Evolutionary conservation across 2,888 invertebrate genomes (phyloP), one percentile per base, ranked within the genome.

Genomic region (Eudemis profundana): DNA sequence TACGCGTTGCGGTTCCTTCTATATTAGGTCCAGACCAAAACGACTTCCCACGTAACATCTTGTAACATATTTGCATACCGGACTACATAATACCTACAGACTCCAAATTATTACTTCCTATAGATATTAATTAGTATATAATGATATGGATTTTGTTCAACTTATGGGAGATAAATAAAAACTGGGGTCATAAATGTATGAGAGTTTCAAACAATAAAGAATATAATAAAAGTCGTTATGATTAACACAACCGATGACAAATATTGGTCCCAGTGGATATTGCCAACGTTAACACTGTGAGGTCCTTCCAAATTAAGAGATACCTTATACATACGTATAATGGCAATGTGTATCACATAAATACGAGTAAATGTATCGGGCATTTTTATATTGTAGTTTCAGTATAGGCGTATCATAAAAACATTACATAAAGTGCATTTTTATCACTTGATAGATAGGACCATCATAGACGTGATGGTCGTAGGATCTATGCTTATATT

Each of bases 1-100:
- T 54, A 54, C 54, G 15, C 15, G 7, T 21, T 7, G 33, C 21
- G 40, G 15, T 7, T 5, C 38, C 27, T 56, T 17, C 56, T 29
- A 44, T 56, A 56, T 56, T 29, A 56, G 42, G 56, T 17, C 4
- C 42, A 3, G 8, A 17, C 56, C 44, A 42, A 14, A 56, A 29
- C 29, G 8, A n/a, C 42, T 44, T 56, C 56, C 56, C 56, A 56
- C 56, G 56, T 44, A 56, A 44, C 42, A 29, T 42, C 42, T 42
- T 14, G 56, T 56, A 29, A 27, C 36, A 1, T 17, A 56, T 56
- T 56, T 56, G 27, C 54, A 56, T 56, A 56, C 54, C 14, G 27
- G 54, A 42, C 29, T 29, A n/a, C 54, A 42, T 29, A 29, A 50
- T 17, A 27, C 23, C 53, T 3, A 53, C 53, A 10, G 23, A 29